Evolutionary conservation across 2,797 vertebrate species (phyloP).

Genomic region (Brachymystax lenok): DNA sequence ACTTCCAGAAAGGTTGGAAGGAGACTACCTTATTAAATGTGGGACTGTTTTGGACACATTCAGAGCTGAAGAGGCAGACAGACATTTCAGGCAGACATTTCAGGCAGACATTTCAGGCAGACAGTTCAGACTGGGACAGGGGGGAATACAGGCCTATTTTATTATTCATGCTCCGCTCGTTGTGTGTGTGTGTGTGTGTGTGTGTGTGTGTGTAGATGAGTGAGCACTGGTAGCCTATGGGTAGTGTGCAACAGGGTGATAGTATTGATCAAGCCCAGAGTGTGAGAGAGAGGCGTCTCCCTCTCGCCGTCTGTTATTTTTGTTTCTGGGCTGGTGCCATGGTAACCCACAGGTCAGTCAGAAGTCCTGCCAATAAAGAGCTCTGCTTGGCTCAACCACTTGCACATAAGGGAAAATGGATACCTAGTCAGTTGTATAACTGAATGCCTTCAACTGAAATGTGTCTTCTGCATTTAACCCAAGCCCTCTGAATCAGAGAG

Average conservation of each 20-base stretch:
- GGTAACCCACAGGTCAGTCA: background rate
- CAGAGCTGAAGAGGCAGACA: background rate
- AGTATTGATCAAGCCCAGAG: background rate
- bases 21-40: slow-evolving; percentile 31
- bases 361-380: background rate
- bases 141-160: slow-evolving; percentile 11
- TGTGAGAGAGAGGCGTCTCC: background rate
- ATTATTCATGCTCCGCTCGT: background rate
- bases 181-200: background rate
- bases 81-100: slow-evolving; percentile 3
- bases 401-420: background rate
- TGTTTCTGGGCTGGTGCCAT: background rate
- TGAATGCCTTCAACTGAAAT: too few relatives aligned
- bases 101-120: background rate
- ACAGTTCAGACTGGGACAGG: slow-evolving; percentile 26
- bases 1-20: slow-evolving; percentile 14
- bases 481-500: too few relatives aligned
- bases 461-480: too few relatives aligned
- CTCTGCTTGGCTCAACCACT: background rate
- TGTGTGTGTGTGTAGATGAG: background rate
- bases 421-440: too few relatives aligned
- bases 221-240: background rate
- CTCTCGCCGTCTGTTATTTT: background rate
- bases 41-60: slow-evolving; percentile 14
- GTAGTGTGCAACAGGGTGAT: background rate